Conservation (phyloP, 2,797 vertebrate species). For the Arctocebus calabarensis region DNA sequence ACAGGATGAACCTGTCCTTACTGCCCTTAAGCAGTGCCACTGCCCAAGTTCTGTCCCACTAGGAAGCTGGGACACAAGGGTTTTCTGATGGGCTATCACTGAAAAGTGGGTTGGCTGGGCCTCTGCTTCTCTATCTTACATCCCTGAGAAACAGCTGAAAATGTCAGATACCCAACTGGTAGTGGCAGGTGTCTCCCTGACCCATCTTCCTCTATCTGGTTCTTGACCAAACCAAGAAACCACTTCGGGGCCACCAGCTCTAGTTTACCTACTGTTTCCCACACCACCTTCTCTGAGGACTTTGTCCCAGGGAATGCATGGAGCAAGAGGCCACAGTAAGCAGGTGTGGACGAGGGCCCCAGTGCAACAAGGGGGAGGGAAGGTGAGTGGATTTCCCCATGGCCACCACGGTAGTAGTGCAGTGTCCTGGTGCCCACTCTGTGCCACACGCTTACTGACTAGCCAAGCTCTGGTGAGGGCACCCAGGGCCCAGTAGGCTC, state of each 20-base stretch:
- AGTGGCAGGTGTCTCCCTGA: neutral
- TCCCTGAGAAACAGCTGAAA: neutral
- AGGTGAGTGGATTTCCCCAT: rapidly evolving
- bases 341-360: no score
- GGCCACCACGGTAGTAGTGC: neutral
- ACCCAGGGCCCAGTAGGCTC: neutral
- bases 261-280: neutral
- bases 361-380: neutral
- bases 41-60: neutral
- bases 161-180: neutral
- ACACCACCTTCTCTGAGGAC: neutral
- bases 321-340: neutral
- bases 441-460: neutral
- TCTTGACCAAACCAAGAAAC: neutral
- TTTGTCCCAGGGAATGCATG: neutral
- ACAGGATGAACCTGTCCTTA: neutral
- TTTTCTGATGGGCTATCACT: neutral
- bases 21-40: neutral
- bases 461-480: neutral
- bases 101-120: neutral
- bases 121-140: neutral
- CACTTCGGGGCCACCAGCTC: neutral
- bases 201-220: neutral
- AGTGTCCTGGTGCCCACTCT: neutral
- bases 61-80: neutral